These are phyloP conservation scores for Centropus bengalensis DNA, from an alignment of 2,113 vertebrate genomes.

Conservation along the genomic window DNA sequence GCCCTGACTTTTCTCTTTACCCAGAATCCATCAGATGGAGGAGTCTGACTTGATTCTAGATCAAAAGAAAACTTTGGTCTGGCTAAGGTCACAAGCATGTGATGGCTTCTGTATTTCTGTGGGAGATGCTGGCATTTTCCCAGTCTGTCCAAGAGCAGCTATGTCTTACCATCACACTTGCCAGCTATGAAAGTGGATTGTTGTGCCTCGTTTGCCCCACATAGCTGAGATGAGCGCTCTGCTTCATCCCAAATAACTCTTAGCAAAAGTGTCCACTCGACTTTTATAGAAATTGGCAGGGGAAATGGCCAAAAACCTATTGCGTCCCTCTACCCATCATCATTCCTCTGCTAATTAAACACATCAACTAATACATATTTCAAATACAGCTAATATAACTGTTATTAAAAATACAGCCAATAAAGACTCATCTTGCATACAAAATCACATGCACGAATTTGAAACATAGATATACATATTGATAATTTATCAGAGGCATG, in stretches of 20 bases:
- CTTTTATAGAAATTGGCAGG: background rate
- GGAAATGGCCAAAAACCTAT: background rate
- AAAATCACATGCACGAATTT: background rate
- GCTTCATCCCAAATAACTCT: background rate
- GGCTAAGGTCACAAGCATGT: accelerated
- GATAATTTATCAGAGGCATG: background rate
- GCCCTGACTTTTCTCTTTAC: background rate
- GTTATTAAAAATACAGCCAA: background rate
- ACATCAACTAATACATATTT: background rate
- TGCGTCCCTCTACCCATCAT: background rate
- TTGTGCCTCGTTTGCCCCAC: background rate
- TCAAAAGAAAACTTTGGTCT: background rate
- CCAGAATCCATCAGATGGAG: background rate
- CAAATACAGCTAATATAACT: background rate
- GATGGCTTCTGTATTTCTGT: background rate
- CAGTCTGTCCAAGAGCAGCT: background rate
- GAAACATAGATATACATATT: background rate
- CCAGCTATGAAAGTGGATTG: background rate
- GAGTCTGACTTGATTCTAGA: background rate
- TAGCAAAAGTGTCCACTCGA: background rate
- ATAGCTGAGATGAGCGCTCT: background rate
- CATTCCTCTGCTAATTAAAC: background rate
- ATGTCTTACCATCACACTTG: background rate
- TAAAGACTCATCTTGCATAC: background rate
- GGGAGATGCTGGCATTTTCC: background rate